Conservation (phyloP, 2,888 invertebrate genomes). For the Geotrupes spiniger region DNA sequence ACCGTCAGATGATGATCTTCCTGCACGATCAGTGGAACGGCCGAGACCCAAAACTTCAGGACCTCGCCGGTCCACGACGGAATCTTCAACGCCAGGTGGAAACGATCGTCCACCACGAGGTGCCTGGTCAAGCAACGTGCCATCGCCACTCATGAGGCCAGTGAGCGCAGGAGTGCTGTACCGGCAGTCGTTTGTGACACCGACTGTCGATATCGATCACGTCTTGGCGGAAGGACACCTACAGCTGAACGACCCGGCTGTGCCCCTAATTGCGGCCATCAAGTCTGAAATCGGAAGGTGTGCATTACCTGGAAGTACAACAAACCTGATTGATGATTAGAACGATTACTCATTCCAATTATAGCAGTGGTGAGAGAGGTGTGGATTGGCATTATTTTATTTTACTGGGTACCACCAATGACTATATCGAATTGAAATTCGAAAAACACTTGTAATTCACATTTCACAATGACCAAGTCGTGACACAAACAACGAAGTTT, state of each 20-base stretch:
- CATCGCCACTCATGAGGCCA: constrained; percentile 57
- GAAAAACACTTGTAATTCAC: too few relatives aligned
- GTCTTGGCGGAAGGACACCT: constrained; percentile 60
- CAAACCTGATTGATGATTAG: constrained; percentile 33
- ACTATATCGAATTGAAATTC: too few relatives aligned
- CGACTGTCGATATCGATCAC: constrained; percentile 53
- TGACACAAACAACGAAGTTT: too few relatives aligned
- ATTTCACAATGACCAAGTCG: too few relatives aligned
- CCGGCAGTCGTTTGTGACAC: constrained; percentile 51
- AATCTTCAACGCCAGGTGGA: not conserved
- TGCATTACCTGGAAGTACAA: constrained; percentile 48
- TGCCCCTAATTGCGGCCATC: constrained; percentile 81
- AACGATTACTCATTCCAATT: too few relatives aligned
- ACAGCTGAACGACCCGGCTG: constrained; percentile 67
- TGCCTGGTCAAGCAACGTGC: constrained; percentile 55
- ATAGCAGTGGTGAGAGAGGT: too few relatives aligned
- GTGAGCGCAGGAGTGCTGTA: constrained; percentile 66
- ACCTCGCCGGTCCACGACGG: constrained; percentile 29
- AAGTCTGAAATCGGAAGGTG: constrained; percentile 63
- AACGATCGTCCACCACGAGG: constrained; percentile 40
- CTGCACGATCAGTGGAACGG: constrained; percentile 18
- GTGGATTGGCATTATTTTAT: not conserved
- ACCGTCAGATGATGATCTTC: constrained; percentile 30
- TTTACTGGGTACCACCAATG: too few relatives aligned
- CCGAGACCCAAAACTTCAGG: constrained; percentile 48